Percentiles rank a stretch among this genome's conserved stretches.
phyloP scores from a whole-genome alignment of 2,888 invertebrate species.

The Stramonita haemastoma region DNA sequence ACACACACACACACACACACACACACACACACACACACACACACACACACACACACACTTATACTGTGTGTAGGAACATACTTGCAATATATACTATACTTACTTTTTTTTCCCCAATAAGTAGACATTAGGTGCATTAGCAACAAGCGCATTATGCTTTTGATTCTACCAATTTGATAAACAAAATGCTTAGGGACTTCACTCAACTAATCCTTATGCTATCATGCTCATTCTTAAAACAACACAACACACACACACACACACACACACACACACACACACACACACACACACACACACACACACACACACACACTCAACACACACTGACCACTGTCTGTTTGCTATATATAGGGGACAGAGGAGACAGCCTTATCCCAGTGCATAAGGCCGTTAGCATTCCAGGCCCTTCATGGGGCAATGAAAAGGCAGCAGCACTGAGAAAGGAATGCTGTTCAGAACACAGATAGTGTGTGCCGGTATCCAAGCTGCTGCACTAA shows the following conservation, averaged over 20 bases:
- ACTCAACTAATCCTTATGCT: too few relatives aligned
- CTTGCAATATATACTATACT: not conserved
- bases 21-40: not conserved
- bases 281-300: not conserved
- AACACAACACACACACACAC: too few relatives aligned
- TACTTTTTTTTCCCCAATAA: too few relatives aligned
- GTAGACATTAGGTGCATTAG: too few relatives aligned
- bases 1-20: not conserved
- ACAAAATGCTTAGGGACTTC: too few relatives aligned
- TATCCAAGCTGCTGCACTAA: not conserved
- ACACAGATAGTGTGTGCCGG: not conserved
- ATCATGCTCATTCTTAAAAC: too few relatives aligned
- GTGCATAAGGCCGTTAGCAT: slow-evolving; percentile 3
- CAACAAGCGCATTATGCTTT: too few relatives aligned
- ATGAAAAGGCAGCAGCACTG: not conserved
- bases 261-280: too few relatives aligned
- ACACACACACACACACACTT: not conserved
- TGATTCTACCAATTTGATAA: too few relatives aligned
- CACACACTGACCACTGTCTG: not conserved
- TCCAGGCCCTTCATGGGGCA: slow-evolving; percentile 7
- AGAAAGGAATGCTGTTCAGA: not conserved
- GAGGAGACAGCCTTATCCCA: not conserved
- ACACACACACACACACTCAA: not conserved
- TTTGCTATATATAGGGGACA: not conserved
- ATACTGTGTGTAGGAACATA: not conserved